Base-by-base conservation (phyloP, 2,113 vertebrate genomes). In the Phylloscopus trochiloides region DNA sequence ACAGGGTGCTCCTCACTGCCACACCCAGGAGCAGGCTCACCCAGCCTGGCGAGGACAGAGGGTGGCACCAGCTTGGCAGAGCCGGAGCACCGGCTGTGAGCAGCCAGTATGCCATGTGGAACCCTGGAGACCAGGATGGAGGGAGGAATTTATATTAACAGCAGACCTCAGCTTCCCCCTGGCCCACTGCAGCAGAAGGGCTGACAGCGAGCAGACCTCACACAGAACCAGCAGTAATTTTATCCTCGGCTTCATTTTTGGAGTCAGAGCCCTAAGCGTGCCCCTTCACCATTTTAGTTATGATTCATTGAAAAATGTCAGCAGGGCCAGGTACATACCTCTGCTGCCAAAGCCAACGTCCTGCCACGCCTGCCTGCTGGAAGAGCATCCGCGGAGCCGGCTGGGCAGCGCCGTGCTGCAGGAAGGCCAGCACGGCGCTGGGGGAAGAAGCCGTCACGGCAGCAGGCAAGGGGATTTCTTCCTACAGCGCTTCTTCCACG, bases 61-160 rank as follows among this genome's bases (percentile, higher is more conserved):
- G n/a, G 31, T 61, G 77, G 91, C 73, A 82, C 25, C 55, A 24
- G 61, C 48, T 42, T 13, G 9, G 78, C 28, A 12, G 45, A 90
- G 51, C 3, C 9, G 57, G 31, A 55, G 26, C 63, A 14, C 14
- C 0, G 0, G 31, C 68, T 43, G 50, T 9, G 67, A 3, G 0
- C 3, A 6, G 43, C 43, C 19, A 2, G 28, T 3, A 32, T 0
- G 1, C 68, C 4, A 0, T 12, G 22, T 1, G 8, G 62, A 51
- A 74, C 47, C 50, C 74, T 20, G 42, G 63, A 51, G 29, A 80
- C 9, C 34, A 7, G 19, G 32, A 52, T 1, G 5, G 61, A 68
- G n/a, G n/a, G 26, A 82, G 51, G 31, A 68, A 50, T 54, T 70
- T 26, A 12, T 3, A 15, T 16, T 12, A 62, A 31, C 26, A 17